Conservation (phyloP, 2,797 vertebrate species). For the Gouania willdenowi region DNA sequence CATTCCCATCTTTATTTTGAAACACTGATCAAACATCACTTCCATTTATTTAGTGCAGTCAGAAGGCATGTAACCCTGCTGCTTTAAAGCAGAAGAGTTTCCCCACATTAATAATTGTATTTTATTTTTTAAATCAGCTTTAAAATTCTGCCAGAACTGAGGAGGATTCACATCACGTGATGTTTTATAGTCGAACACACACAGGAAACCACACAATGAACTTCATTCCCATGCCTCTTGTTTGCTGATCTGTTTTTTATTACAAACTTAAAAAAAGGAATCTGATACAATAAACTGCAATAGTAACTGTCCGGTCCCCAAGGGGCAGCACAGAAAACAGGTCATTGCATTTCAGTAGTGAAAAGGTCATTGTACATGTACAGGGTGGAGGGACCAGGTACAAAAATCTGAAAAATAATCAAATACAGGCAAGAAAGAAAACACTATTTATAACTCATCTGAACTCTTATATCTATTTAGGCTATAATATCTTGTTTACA, state of each 20-base stretch:
- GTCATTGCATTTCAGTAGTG: constrained; percentile 79
- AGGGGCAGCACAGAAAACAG: constrained; percentile 76
- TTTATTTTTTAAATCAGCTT: too few relatives aligned
- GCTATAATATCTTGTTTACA: constrained; percentile 65
- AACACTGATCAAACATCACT: constrained; percentile 60
- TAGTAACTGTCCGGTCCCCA: constrained; percentile 67
- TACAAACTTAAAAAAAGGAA: constrained; percentile 99
- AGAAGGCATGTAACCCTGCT: too few relatives aligned
- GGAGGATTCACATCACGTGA: too few relatives aligned
- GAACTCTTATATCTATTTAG: constrained; percentile 58
- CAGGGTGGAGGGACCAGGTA: constrained; percentile 72
- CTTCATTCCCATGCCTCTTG: constrained; percentile 66
- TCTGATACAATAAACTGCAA: constrained; percentile 94
- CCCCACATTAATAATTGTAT: too few relatives aligned
- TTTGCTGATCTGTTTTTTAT: constrained; percentile 84
- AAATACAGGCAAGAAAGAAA: constrained; percentile 72
- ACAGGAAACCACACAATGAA: constrained; percentile 43
- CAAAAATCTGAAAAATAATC: constrained; percentile 69
- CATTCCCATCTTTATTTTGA: constrained; percentile 34
- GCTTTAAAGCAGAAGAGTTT: too few relatives aligned
- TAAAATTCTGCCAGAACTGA: too few relatives aligned
- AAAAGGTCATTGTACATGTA: constrained; percentile 72
- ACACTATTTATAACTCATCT: constrained; percentile 60
- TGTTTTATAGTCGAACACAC: too few relatives aligned
- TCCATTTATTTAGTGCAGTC: constrained; percentile 45